Percentiles rank a stretch among this genome's conserved stretches.
phyloP scores from a whole-genome alignment of 2,797 vertebrate species.

The Rhinophrynus dorsalis region DNA sequence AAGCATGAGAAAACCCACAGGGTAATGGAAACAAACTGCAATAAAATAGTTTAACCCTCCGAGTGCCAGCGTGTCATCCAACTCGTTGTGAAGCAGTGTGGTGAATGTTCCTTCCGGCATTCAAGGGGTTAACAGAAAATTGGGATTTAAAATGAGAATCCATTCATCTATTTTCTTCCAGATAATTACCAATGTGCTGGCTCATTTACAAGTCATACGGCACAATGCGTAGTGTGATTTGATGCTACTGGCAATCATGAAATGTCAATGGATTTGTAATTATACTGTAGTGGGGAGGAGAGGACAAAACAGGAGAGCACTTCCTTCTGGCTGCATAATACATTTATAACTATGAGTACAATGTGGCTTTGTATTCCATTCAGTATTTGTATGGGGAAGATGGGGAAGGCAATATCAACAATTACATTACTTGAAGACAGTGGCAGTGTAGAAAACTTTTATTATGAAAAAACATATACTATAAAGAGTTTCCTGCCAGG shows the following conservation, averaged over 20 bases:
- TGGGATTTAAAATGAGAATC: no score
- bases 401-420: not conserved
- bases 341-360: not conserved
- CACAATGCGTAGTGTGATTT: not conserved
- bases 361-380: not conserved
- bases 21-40: not conserved
- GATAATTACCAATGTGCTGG: conserved; percentile 7
- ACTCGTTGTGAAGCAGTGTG: no score
- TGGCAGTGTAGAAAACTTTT: no score
- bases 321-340: not conserved
- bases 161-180: not conserved
- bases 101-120: no score
- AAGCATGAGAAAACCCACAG: not conserved
- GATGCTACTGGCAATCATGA: not conserved
- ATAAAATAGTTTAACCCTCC: not conserved
- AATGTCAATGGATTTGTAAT: conserved; percentile 11
- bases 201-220: not conserved
- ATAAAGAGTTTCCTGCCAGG: no score
- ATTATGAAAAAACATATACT: no score
- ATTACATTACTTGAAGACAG: no score
- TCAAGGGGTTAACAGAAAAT: no score
- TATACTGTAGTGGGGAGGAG: not conserved
- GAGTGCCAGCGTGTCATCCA: no score
- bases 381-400: not conserved
- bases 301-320: not conserved